phyloP scores from a whole-genome alignment of 2,888 invertebrate species.

The Tetranychus truncatus region DNA sequence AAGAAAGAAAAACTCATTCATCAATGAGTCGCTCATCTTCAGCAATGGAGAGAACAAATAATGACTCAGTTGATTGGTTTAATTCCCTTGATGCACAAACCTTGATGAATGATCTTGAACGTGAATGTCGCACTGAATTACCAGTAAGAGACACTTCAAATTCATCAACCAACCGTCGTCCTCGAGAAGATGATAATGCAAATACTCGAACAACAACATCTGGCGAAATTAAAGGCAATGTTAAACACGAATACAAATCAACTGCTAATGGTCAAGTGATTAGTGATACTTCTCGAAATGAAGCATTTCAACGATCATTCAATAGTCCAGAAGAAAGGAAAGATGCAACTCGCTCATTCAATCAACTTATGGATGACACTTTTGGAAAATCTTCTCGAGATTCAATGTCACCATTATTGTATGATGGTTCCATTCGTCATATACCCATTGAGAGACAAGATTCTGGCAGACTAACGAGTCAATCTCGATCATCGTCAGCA shows the following conservation, averaged over 20 bases:
- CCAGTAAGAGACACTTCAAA: background rate
- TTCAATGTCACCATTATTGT: background rate
- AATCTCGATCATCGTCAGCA: background rate
- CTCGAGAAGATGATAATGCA: background rate
- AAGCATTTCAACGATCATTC: conserved; percentile 19
- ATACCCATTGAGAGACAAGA: background rate
- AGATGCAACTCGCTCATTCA: conserved; percentile 15
- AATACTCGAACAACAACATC: background rate
- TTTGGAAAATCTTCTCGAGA: background rate
- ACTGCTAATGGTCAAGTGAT: conserved; percentile 16
- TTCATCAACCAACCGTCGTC: background rate
- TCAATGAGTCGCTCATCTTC: background rate
- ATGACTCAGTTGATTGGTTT: background rate
- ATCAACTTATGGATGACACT: conserved; percentile 16
- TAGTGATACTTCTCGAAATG: conserved; percentile 15
- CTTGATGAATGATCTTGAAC: background rate
- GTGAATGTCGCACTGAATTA: background rate
- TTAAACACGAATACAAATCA: conserved; percentile 5
- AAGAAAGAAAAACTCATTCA: background rate
- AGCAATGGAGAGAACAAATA: background rate
- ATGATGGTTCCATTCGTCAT: background rate
- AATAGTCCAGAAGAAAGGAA: conserved; percentile 7
- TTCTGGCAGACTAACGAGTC: background rate
- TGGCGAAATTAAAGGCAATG: background rate
- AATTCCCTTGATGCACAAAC: background rate